A percentile compares a stretch with the other conserved stretches of the same genome.
phyloP scores from a whole-genome alignment of 1,140 invertebrate species.

The Macrosteles quadrilineatus region DNA sequence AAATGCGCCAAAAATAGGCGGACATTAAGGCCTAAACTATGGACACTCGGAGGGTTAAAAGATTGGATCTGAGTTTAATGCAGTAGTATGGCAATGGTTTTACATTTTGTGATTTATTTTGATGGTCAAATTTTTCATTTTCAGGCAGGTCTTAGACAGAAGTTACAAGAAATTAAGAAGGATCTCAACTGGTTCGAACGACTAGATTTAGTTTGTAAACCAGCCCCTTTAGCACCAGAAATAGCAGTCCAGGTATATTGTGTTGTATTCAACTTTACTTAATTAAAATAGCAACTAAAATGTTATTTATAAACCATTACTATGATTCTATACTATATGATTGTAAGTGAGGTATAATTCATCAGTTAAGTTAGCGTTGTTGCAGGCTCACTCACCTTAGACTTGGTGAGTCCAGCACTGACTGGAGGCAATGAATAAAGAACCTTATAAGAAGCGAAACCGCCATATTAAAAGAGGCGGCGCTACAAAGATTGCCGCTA shows the following conservation, averaged over 20 bases:
- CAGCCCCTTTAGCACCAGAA: conserved; percentile 80
- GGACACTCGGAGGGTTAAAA: too few species aligned
- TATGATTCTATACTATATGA: conserved; percentile 20
- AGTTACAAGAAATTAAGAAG: conserved; percentile 69
- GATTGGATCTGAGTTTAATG: too few species aligned
- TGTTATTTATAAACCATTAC: not conserved
- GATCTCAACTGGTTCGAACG: conserved; percentile 83
- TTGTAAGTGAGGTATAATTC: not conserved
- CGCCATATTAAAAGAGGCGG: too few species aligned
- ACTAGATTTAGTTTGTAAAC: conserved; percentile 72
- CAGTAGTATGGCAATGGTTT: too few species aligned
- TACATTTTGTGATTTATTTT: too few species aligned
- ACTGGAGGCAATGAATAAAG: not conserved
- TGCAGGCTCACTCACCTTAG: not conserved
- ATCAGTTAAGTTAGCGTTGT: not conserved
- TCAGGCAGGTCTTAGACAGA: conserved; percentile 65
- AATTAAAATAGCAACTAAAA: too few species aligned
- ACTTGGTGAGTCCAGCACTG: not conserved
- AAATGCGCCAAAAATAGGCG: too few species aligned
- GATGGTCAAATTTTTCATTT: conserved; percentile 43
- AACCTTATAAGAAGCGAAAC: too few species aligned
- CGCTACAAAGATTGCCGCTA: too few species aligned
- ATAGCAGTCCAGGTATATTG: conserved; percentile 66
- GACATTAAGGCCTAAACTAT: too few species aligned
- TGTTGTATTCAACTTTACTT: not conserved